Conservation (phyloP, 2,113 vertebrate species). For the Acanthisitta chloris region DNA sequence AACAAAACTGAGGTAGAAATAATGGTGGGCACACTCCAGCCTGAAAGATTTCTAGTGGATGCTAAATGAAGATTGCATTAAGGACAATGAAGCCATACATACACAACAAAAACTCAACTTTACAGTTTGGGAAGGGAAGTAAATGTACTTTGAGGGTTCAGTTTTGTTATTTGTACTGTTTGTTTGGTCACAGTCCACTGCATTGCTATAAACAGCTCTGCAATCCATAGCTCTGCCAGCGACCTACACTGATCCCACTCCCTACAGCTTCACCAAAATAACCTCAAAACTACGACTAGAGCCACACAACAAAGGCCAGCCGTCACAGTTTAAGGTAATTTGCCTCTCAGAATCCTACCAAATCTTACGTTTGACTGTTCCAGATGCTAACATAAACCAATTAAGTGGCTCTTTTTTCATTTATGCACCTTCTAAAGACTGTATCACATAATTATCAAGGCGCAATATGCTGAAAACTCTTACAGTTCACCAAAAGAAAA, state of each 20-base stretch:
- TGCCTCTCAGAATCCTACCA: constrained; percentile 66
- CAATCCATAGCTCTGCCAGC: constrained; percentile 65
- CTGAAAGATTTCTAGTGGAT: constrained; percentile 67
- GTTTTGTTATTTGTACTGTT: constrained; percentile 61
- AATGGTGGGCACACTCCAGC: constrained; percentile 80
- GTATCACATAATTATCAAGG: constrained; percentile 74
- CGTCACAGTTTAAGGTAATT: constrained; percentile 57
- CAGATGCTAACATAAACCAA: constrained; percentile 66
- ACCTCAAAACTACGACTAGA: constrained; percentile 58
- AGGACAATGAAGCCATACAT: constrained; percentile 30
- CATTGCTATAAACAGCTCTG: constrained; percentile 63
- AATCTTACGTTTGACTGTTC: constrained; percentile 63
- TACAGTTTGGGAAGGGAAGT: constrained; percentile 25
- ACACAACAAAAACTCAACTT: constrained; percentile 41
- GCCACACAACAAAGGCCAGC: constrained; percentile 40
- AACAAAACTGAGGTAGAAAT: constrained; percentile 94
- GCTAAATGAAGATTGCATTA: constrained; percentile 65
- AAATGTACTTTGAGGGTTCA: constrained; percentile 49
- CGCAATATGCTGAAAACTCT: constrained; percentile 75
- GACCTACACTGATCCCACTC: constrained; percentile 68
- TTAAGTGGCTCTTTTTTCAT: constrained; percentile 73
- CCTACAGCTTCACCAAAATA: constrained; percentile 65
- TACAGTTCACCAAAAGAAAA: constrained; percentile 71
- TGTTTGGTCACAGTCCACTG: constrained; percentile 67
- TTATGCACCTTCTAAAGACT: constrained; percentile 75